Base-by-base conservation (phyloP, 2,888 invertebrate genomes). In the Callyntrura guangdongensis region DNA sequence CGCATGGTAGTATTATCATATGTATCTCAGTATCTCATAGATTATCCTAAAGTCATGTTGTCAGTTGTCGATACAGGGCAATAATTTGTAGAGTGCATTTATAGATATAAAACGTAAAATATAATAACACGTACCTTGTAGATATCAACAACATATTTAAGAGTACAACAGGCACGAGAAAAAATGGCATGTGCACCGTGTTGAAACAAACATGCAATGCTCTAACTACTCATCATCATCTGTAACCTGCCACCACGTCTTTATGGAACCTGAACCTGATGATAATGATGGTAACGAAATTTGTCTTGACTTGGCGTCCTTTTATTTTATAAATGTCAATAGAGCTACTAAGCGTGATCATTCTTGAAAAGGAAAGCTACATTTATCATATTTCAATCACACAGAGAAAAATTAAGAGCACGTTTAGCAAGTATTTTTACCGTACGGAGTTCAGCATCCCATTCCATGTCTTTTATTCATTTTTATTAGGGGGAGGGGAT, bases 291-390 rank as follows among this genome's bases (percentile, higher is more conserved):
- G 36, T 36, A 36, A 6, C 36, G 36, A 67, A 67, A 20, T 27
- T 67, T 67, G 14, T 67, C 22, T 22, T 27, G 17, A 14, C 36
- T 2, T 36, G 2, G 6, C 3, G 36, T 61, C 53, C 27, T 56
- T 56, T 61, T 69, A 67, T 56, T 56, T 77, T 81, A 81, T 87
- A 56, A 87, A 87, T 87, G 87, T 87, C 87, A 87, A 81, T 81
- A 81, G n/a, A n/a, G 79, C 56, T 27, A 14, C 9, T 72, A 47
- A 45, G 72, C 88, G 88, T 88, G 88, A 88, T 82, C 88, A 59
- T 82, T 79, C 36, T 88, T 72, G 88, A 59, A 74, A 74, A 74
- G 59, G 17, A 69, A 17, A 8, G 12, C 36, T n/a, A 56, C 86
- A 86, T 86, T 61, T 86, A 86, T 86, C 86, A 86, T 20, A 20